phyloP scores from a whole-genome alignment of 2,888 invertebrate species.

The Eretmocerus hayati region DNA sequence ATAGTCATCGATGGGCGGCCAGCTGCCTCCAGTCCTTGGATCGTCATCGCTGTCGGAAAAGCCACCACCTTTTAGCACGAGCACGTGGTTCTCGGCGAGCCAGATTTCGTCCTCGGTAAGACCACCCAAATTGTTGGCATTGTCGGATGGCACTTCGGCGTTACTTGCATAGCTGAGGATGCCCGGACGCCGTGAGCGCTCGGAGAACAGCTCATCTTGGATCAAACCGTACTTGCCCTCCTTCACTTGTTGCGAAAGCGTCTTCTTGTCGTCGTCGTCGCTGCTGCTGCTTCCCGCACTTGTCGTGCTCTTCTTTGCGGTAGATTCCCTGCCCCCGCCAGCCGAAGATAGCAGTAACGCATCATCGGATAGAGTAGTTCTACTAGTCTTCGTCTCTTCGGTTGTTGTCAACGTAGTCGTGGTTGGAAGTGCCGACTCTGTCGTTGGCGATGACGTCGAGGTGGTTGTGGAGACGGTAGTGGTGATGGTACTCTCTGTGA shows the following conservation, averaged over 20 bases:
- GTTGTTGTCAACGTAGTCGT: slow-evolving; percentile 5
- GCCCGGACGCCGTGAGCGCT: slow-evolving; percentile 67
- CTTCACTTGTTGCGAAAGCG: slow-evolving; percentile 80
- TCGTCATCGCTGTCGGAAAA: slow-evolving; percentile 47
- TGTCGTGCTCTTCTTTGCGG: slow-evolving; percentile 35
- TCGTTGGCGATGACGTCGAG: slow-evolving; percentile 5
- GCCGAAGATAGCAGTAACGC: slow-evolving; percentile 64
- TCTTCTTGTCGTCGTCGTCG: slow-evolving; percentile 71
- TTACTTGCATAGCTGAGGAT: slow-evolving; percentile 76
- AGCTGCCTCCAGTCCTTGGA: slow-evolving; percentile 38
- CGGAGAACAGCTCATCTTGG: slow-evolving; percentile 73
- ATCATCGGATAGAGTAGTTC: slow-evolving; percentile 40
- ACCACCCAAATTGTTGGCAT: slow-evolving; percentile 71
- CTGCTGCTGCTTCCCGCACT: slow-evolving; percentile 44
- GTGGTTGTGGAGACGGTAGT: slow-evolving; percentile 3
- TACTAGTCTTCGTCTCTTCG: not conserved
- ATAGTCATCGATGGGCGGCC: slow-evolving; percentile 81
- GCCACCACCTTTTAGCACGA: slow-evolving; percentile 74
- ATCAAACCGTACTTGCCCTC: slow-evolving; percentile 87
- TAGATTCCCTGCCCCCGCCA: slow-evolving; percentile 57
- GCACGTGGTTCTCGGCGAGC: slow-evolving; percentile 81
- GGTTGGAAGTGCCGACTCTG: slow-evolving; percentile 1
- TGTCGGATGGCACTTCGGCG: slow-evolving; percentile 75
- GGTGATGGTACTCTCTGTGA: too few relatives aligned
- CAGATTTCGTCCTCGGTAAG: slow-evolving; percentile 80